Conservation (phyloP, 2,888 invertebrate species). For the Acronicta aceris region DNA sequence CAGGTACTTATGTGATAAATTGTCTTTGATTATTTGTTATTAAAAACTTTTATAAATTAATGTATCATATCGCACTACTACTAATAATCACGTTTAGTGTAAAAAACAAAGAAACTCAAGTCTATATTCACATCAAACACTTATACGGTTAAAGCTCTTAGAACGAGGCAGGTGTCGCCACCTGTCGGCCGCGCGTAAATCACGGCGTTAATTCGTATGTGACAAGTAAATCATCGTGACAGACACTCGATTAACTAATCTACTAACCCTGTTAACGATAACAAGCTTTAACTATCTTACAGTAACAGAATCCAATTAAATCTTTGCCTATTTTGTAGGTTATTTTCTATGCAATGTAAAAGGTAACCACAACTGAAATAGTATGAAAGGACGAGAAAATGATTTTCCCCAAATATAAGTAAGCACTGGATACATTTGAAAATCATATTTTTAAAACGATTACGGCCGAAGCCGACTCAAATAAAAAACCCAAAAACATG, state of each 20-base stretch:
- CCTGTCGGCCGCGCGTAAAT: conserved; percentile 26
- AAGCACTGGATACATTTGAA: background rate
- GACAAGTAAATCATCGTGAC: conserved; percentile 38
- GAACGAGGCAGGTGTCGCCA: conserved; percentile 32
- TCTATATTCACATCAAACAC: too few relatives aligned
- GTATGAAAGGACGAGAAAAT: too few relatives aligned
- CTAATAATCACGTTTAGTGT: too few relatives aligned
- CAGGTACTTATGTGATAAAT: too few relatives aligned
- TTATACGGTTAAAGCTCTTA: background rate
- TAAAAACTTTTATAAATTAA: too few relatives aligned
- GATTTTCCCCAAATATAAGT: too few relatives aligned
- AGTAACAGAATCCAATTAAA: background rate
- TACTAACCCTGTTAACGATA: background rate
- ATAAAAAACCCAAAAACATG: conserved; percentile 6
- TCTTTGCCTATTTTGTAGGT: background rate
- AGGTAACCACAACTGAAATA: too few relatives aligned
- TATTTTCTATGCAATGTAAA: too few relatives aligned
- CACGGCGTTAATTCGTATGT: conserved; percentile 14
- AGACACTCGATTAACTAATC: conserved; percentile 13
- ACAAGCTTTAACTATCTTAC: background rate
- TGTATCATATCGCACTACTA: too few relatives aligned
- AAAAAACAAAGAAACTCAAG: too few relatives aligned
- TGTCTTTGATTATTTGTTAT: too few relatives aligned
- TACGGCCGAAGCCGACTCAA: background rate
- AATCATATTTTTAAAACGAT: background rate